A percentile compares a stretch with the other conserved stretches of the same genome.
Conservation (phyloP, 1,140 invertebrate genomes). For the Solenopsis fugax region DNA sequence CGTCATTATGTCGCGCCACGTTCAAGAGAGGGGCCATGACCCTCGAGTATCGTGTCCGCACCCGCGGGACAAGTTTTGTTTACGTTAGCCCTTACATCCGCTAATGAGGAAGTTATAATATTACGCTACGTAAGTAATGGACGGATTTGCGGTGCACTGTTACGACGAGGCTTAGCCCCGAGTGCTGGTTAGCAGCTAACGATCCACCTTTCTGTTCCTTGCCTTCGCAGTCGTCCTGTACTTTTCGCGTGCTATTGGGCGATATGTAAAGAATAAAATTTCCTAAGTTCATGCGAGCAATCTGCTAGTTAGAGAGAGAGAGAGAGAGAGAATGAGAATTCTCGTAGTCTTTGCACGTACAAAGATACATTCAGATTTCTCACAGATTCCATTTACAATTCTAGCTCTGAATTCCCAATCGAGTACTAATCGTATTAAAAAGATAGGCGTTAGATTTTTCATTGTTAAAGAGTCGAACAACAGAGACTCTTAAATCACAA, state of each 20-base stretch:
- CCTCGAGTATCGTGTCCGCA: slow-evolving; percentile 45
- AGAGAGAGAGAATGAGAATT: neutral
- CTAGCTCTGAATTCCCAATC: neutral
- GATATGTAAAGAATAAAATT: neutral
- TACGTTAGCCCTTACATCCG: slow-evolving; percentile 66
- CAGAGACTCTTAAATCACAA: neutral
- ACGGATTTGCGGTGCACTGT: slow-evolving; percentile 58
- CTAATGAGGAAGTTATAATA: slow-evolving; percentile 81
- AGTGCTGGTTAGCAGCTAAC: slow-evolving; percentile 75
- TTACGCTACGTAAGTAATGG: slow-evolving; percentile 76
- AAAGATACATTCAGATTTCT: slow-evolving; percentile 8
- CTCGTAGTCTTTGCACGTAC: neutral
- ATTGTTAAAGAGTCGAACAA: neutral
- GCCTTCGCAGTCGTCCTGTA: neutral
- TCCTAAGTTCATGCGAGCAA: neutral
- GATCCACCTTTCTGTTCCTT: slow-evolving; percentile 59
- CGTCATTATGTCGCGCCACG: slow-evolving; percentile 63
- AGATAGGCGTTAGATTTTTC: neutral
- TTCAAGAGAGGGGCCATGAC: slow-evolving; percentile 49
- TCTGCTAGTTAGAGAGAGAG: neutral
- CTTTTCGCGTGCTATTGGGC: slow-evolving; percentile 5
- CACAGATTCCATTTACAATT: neutral
- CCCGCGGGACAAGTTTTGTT: slow-evolving; percentile 73
- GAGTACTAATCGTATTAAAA: neutral
- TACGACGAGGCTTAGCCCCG: slow-evolving; percentile 63